These are phyloP conservation scores for Pteropus alecto DNA, from an alignment of 2,113 vertebrate species.

Conservation along the genomic window DNA sequence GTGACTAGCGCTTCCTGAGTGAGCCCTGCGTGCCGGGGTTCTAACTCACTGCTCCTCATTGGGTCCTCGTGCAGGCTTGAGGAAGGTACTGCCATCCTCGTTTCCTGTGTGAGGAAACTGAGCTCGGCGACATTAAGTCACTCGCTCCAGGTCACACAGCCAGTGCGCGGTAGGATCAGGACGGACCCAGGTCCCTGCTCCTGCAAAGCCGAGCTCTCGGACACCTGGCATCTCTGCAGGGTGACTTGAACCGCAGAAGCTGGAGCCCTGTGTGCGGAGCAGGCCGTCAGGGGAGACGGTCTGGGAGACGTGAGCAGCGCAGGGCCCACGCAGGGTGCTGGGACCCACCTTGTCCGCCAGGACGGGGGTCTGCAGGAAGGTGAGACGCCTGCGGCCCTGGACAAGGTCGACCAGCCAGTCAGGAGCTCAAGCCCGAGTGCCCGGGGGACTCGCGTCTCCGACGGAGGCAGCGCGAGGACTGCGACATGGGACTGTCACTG, in stretches of 20 bases:
- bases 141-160: neutral
- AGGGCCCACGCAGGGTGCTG: too few relatives aligned
- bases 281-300: neutral
- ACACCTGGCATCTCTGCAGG: rapidly evolving
- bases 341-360: neutral
- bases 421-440: neutral
- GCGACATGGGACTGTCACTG: too few relatives aligned
- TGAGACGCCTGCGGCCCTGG: too few relatives aligned
- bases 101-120: neutral
- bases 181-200: too few relatives aligned
- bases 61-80: rapidly evolving
- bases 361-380: rapidly evolving
- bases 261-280: neutral
- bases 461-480: too few relatives aligned
- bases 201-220: rapidly evolving
- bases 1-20: neutral
- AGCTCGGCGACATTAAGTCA: neutral
- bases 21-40: rapidly evolving
- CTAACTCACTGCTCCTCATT: neutral
- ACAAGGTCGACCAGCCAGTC: neutral
- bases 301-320: rapidly evolving
- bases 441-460: neutral
- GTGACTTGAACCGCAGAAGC: too few relatives aligned
- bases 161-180: neutral
- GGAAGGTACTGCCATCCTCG: neutral